Evolutionary conservation across 2,113 vertebrate genomes (phyloP).

Genomic region (western clawed frog (Xenopus tropicalis)): DNA sequence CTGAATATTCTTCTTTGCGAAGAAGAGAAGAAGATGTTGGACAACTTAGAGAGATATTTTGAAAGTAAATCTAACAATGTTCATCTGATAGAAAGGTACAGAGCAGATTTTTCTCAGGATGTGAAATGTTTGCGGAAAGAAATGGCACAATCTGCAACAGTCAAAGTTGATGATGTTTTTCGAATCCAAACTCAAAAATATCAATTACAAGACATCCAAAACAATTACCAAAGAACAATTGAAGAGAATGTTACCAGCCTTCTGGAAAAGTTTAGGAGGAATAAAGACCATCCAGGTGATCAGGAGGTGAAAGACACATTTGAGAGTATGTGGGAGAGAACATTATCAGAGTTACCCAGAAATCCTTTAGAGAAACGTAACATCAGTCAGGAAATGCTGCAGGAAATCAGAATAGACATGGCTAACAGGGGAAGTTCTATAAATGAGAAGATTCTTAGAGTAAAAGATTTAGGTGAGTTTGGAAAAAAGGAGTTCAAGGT

Average conservation of each 20-base stretch:
- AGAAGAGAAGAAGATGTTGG: background rate
- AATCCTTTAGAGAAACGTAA: conserved; percentile 53
- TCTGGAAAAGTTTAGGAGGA: conserved; percentile 48
- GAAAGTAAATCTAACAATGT: background rate
- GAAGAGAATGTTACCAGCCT: conserved; percentile 54
- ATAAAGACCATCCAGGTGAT: conserved; percentile 48
- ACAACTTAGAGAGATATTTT: conserved; percentile 4
- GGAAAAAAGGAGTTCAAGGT: conserved; percentile 46
- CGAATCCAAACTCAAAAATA: conserved; percentile 25
- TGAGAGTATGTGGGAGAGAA: conserved; percentile 60
- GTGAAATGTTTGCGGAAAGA: conserved; percentile 47
- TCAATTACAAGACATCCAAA: conserved; percentile 49
- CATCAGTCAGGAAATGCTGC: conserved; percentile 52
- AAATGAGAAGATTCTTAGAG: conserved; percentile 54
- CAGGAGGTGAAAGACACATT: conserved; percentile 58
- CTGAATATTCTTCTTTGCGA: conserved; percentile 7
- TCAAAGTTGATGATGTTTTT: conserved; percentile 44
- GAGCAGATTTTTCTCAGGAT: conserved; percentile 50
- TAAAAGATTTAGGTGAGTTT: conserved; percentile 34
- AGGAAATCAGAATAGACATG: conserved; percentile 58
- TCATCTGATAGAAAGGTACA: conserved; percentile 54
- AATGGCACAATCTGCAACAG: conserved; percentile 40
- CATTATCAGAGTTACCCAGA: conserved; percentile 23
- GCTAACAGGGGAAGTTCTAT: conserved; percentile 42
- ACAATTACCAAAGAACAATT: conserved; percentile 48